A percentile compares a stretch with the other conserved stretches of the same genome.
Evolutionary conservation across 2,113 vertebrate species (phyloP).

Genomic region (Leptobrachium leishanense): DNA sequence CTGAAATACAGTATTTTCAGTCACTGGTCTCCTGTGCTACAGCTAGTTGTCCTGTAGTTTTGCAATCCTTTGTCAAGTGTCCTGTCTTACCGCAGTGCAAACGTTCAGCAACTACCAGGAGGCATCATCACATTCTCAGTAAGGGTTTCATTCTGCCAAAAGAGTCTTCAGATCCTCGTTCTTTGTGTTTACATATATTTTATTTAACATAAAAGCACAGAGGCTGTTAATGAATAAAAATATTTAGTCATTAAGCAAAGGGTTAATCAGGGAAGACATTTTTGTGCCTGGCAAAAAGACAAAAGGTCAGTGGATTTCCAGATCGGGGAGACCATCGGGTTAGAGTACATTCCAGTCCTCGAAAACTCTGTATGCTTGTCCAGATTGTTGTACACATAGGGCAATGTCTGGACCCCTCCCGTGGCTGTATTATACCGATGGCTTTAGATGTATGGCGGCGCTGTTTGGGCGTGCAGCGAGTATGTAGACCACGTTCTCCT

Average conservation of each 20-base stretch:
- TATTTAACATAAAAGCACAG: background rate
- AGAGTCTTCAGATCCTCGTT: conserved; percentile 7
- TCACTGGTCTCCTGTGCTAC: too few relatives aligned
- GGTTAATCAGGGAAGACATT: conserved; percentile 19
- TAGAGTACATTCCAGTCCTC: background rate
- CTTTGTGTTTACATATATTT: background rate
- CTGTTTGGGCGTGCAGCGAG: conserved; percentile 91
- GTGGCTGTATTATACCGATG: conserved; percentile 68
- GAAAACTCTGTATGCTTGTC: too few relatives aligned
- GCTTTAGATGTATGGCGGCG: conserved; percentile 83
- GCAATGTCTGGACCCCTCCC: too few relatives aligned
- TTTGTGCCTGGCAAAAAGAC: background rate
- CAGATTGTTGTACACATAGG: too few relatives aligned
- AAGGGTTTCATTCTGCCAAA: background rate
- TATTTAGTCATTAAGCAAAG: conserved; percentile 23
- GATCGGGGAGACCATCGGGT: background rate
- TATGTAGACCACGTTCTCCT: conserved; percentile 83
- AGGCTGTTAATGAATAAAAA: conserved; percentile 18
- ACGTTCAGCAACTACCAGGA: background rate
- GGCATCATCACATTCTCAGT: background rate
- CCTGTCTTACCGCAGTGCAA: background rate
- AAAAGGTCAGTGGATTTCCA: background rate
- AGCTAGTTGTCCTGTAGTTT: too few relatives aligned
- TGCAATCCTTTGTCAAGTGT: background rate
- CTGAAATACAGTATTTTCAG: too few relatives aligned